A percentile compares a stretch with the other conserved stretches of the same genome.
phyloP scores from a whole-genome alignment of 2,888 invertebrate genomes.

The Lysandra coridon region DNA sequence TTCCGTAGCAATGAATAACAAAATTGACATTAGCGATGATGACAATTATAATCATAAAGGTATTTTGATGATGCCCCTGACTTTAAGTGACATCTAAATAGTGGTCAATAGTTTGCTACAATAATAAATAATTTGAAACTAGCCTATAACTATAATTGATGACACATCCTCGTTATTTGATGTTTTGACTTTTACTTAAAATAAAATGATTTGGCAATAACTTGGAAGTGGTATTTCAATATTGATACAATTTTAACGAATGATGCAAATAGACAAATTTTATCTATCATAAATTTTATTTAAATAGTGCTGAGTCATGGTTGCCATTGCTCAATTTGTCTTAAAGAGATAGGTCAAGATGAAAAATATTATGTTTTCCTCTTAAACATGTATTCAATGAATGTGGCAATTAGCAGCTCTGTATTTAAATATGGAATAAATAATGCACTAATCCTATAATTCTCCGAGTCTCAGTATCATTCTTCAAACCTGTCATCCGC shows the following conservation, averaged over 20 bases:
- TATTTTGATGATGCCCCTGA: neutral
- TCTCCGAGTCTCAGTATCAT: neutral
- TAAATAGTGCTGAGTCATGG: too few species aligned
- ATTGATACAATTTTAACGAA: too few species aligned
- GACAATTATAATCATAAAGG: neutral
- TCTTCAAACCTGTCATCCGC: constrained; percentile 3
- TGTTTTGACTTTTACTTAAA: neutral
- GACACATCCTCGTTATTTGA: neutral
- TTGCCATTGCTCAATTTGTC: too few species aligned
- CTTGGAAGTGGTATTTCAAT: too few species aligned
- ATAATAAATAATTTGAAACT: too few species aligned
- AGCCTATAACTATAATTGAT: neutral
- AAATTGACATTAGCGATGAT: constrained; percentile 1
- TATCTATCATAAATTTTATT: too few species aligned
- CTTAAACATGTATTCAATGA: neutral
- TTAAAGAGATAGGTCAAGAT: too few species aligned
- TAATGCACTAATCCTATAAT: neutral
- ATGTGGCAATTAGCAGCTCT: neutral
- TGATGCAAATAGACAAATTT: too few species aligned
- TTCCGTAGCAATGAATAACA: neutral
- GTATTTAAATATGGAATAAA: neutral
- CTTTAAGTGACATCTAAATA: neutral
- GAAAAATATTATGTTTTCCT: too few species aligned
- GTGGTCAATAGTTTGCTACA: too few species aligned
- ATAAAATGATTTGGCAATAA: neutral